phyloP scores from a whole-genome alignment of 2,888 invertebrate species.

The Cosmia trapezina region DNA sequence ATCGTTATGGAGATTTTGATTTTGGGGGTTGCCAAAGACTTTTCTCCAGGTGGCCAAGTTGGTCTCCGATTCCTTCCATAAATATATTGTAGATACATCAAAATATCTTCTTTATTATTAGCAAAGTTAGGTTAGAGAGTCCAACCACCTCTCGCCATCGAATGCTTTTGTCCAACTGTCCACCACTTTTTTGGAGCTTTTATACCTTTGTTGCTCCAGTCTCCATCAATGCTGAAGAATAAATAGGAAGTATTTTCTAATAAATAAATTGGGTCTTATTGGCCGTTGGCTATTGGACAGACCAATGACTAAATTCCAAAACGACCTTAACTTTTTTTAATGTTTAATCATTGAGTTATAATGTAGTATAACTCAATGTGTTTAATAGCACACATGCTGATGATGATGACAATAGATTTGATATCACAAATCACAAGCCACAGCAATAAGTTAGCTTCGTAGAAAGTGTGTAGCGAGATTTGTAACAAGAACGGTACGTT shows the following conservation, averaged over 20 bases:
- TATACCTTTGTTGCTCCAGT: neutral
- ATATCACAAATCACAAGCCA: constrained; percentile 41
- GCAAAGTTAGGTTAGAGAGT: neutral
- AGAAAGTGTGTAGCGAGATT: constrained; percentile 54
- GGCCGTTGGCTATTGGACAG: neutral
- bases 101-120: neutral
- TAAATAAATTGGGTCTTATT: neutral
- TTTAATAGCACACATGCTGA: constrained; percentile 21
- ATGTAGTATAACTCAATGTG: constrained; percentile 1
- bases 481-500: constrained; percentile 56
- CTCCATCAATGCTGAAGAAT: neutral
- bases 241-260: neutral
- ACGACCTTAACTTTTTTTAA: neutral
- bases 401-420: constrained; percentile 37
- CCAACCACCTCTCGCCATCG: neutral
- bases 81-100: neutral
- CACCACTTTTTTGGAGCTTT: neutral
- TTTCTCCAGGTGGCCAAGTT: neutral
- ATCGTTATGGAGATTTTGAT: neutral
- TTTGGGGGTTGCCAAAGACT: neutral
- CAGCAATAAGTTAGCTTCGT: constrained; percentile 42
- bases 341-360: no score
- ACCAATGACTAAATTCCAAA: neutral
- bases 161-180: neutral
- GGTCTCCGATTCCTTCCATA: neutral